Conservation (phyloP, 2,888 invertebrate species). For the Himalopsyche japonica region DNA sequence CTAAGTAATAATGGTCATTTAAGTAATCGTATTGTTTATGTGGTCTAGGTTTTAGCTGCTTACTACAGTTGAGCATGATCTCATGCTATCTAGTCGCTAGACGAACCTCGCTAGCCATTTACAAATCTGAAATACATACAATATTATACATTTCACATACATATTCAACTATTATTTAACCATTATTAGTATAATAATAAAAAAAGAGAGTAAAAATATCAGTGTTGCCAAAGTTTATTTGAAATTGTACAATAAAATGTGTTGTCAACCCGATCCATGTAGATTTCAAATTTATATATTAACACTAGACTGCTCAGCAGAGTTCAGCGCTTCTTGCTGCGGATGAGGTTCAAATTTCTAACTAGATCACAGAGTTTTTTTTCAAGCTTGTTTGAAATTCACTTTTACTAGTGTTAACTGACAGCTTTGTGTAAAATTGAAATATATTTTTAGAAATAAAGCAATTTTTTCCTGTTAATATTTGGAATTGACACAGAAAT, state of each 20-base stretch:
- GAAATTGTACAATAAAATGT: not conserved
- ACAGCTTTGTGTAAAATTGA: no score
- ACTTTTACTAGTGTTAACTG: no score
- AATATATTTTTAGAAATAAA: no score
- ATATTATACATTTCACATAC: conserved; percentile 21
- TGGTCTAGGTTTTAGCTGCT: conserved; percentile 30
- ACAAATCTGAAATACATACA: conserved; percentile 39
- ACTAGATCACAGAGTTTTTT: no score
- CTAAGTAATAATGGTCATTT: conserved; percentile 10
- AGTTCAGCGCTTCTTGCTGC: no score
- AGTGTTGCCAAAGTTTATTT: no score
- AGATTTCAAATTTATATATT: not conserved
- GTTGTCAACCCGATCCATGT: not conserved
- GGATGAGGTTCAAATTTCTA: no score
- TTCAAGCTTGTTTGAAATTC: no score
- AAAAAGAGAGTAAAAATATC: not conserved
- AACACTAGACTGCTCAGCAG: not conserved
- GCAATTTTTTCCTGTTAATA: no score
- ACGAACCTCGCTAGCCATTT: conserved; percentile 39
- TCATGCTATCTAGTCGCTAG: conserved; percentile 39
- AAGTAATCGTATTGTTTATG: conserved; percentile 14
- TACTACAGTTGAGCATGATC: conserved; percentile 36
- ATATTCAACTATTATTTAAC: not conserved
- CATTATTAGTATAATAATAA: not conserved
- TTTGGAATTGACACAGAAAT: no score